Percentiles rank a stretch among this genome's conserved stretches.
Evolutionary conservation across 2,113 vertebrate genomes (phyloP).

Genomic region (Meleagris gallopavo): DNA sequence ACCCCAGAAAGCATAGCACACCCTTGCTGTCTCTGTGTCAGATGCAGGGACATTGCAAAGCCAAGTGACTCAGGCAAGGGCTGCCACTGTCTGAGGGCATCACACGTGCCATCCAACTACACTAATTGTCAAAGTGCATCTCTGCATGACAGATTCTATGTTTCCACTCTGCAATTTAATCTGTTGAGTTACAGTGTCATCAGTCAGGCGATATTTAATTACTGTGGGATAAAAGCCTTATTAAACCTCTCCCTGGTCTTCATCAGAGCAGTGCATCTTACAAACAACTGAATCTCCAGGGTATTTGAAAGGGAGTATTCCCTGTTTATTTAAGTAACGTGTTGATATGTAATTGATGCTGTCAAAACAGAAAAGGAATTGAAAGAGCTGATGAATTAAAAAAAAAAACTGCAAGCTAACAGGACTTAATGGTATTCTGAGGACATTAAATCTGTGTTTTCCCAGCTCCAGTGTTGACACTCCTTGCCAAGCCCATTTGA

Average conservation of each 20-base stretch:
- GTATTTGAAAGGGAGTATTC: background rate
- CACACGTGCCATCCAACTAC: background rate
- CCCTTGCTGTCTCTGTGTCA: background rate
- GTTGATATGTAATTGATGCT: background rate
- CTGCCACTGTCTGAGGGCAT: background rate
- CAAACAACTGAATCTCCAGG: background rate
- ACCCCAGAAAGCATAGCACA: background rate
- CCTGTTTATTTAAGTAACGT: background rate
- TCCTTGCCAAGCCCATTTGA: conserved; percentile 27
- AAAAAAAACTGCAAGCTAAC: background rate
- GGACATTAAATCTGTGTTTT: background rate
- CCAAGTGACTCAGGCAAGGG: background rate
- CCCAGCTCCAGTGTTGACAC: background rate
- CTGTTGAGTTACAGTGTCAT: background rate
- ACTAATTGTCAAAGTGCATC: background rate
- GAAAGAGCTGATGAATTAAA: conserved; percentile 23
- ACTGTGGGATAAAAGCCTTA: background rate
- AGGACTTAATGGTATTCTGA: background rate
- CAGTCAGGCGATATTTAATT: background rate
- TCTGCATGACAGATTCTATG: background rate
- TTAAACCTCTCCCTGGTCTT: background rate
- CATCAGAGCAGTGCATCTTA: background rate
- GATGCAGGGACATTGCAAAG: fast-evolving
- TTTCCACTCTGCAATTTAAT: background rate
- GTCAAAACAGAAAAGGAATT: background rate